These are phyloP conservation scores for Styela plicata DNA, from an alignment of 23 tunicate species.

Conservation along the genomic window DNA sequence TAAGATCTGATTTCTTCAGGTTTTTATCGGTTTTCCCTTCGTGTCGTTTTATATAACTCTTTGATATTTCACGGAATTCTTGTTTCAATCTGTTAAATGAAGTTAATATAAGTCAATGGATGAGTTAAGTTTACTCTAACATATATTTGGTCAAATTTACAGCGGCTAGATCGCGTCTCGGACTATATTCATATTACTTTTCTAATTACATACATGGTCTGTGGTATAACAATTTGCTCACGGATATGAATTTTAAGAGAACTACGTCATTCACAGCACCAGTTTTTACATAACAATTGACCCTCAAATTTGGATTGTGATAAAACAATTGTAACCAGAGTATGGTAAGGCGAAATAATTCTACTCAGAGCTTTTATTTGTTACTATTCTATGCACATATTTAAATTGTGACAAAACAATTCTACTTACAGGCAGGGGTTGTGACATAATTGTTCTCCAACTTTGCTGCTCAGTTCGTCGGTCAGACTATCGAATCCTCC, in stretches of 20 bases:
- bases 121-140: too few relatives aligned
- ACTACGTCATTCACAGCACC: too few relatives aligned
- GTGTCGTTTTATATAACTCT: not conserved
- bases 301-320: not conserved
- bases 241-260: too few relatives aligned
- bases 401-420: not conserved
- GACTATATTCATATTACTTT: too few relatives aligned
- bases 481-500: slow-evolving; percentile 24
- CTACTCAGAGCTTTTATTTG: not conserved
- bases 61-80: not conserved
- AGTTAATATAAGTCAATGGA: too few relatives aligned
- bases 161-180: too few relatives aligned
- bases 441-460: slow-evolving; percentile 44
- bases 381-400: not conserved
- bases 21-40: not conserved
- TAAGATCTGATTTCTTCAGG: slow-evolving; percentile 3
- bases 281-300: too few relatives aligned
- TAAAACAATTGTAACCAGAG: not conserved
- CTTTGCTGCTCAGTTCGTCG: slow-evolving; percentile 13
- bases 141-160: too few relatives aligned
- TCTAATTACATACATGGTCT: too few relatives aligned
- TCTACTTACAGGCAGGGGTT: slow-evolving; percentile 81
- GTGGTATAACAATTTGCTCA: too few relatives aligned
- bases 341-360: not conserved
- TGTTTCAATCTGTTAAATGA: not conserved